A percentile compares a stretch with the other conserved stretches of the same genome.
Evolutionary conservation across 2,797 vertebrate species (phyloP).

Genomic region (Salarias fasciatus): DNA sequence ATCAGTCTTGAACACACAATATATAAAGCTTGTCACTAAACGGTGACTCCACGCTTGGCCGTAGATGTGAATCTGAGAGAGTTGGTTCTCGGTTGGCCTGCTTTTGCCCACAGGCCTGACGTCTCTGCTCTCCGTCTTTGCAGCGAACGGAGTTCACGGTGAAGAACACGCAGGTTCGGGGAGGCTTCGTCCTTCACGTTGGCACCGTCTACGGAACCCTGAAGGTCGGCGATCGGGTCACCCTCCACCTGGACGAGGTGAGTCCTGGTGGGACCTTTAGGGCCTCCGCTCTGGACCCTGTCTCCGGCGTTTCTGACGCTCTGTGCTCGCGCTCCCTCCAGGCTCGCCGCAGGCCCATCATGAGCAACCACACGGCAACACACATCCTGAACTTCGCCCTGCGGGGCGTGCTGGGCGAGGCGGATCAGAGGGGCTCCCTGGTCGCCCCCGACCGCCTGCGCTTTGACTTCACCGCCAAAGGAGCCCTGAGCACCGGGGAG

Average conservation of each 20-base stretch:
- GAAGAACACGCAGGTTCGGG: conserved; percentile 94
- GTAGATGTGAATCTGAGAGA: no score
- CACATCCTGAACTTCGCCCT: conserved; percentile 97
- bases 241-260: conserved; percentile 93
- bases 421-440: conserved; percentile 95
- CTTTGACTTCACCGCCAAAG: conserved; percentile 98
- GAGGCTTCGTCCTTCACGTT: conserved; percentile 94
- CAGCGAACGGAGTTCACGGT: conserved; percentile 97
- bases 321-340: conserved; percentile 51
- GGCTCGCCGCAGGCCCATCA: conserved; percentile 90
- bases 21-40: no score
- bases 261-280: not conserved
- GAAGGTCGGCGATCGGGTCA: conserved; percentile 90
- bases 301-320: not conserved
- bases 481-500: conserved; percentile 90
- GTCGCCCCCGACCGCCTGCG: conserved; percentile 94
- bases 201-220: conserved; percentile 92
- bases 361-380: conserved; percentile 98
- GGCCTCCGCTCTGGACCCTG: no score
- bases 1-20: no score
- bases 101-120: no score
- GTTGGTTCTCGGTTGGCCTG: no score
- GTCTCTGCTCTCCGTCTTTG: not conserved
- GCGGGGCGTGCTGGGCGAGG: conserved; percentile 92
- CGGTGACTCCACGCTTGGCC: no score